Percentiles rank a stretch among this genome's conserved stretches.
Evolutionary conservation across 2,888 invertebrate species (phyloP).

Genomic region (Dromius quadrimaculatus): DNA sequence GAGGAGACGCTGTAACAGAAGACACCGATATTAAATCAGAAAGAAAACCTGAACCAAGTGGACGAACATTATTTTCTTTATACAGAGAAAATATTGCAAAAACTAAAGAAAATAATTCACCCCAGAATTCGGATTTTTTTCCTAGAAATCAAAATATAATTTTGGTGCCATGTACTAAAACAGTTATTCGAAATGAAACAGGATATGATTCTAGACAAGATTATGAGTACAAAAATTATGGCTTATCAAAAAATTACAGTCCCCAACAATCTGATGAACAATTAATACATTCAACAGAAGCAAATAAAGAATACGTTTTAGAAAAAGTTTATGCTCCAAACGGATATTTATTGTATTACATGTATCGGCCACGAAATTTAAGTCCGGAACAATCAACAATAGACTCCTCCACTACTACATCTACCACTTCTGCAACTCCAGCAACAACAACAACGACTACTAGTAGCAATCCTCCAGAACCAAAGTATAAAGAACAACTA

Average conservation of each 20-base stretch:
- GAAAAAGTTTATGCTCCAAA: slow-evolving; percentile 41
- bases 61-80: slow-evolving; percentile 63
- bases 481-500: slow-evolving; percentile 60
- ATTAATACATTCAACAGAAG: slow-evolving; percentile 12
- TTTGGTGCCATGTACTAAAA: slow-evolving; percentile 37
- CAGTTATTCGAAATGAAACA: slow-evolving; percentile 7
- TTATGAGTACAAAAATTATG: background rate
- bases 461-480: slow-evolving; percentile 50
- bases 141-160: slow-evolving; percentile 37
- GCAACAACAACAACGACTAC: slow-evolving; percentile 52
- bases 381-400: slow-evolving; percentile 37
- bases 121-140: background rate
- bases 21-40: background rate
- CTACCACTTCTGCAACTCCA: slow-evolving; percentile 49
- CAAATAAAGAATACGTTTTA: slow-evolving; percentile 22
- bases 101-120: slow-evolving; percentile 8
- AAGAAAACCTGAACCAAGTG: slow-evolving; percentile 62
- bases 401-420: slow-evolving; percentile 49
- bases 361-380: slow-evolving; percentile 15
- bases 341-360: slow-evolving; percentile 43
- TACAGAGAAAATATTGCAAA: slow-evolving; percentile 53
- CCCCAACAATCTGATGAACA: slow-evolving; percentile 4
- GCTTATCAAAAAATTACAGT: slow-evolving; percentile 2
- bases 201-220: background rate
- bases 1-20: slow-evolving; percentile 14